Evolutionary conservation across 2,797 vertebrate genomes (phyloP).

Genomic region (Mormyrops boulengeri): DNA sequence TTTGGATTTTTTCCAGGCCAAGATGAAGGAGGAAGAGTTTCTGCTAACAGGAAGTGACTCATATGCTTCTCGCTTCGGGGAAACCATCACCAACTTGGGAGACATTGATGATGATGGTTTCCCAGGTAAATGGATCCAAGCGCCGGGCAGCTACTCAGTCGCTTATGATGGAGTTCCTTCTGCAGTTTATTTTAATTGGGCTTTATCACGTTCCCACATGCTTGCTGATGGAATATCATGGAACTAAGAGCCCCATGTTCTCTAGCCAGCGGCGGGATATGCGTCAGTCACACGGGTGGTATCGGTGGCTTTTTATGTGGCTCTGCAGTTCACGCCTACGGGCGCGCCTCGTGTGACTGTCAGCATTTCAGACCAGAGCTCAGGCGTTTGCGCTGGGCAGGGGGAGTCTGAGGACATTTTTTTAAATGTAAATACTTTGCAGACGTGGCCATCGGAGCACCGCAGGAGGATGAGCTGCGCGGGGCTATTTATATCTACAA

Average conservation of each 20-base stretch:
- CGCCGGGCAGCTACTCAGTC: neutral
- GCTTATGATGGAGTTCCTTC: neutral
- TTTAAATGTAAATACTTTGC: slow-evolving; percentile 26
- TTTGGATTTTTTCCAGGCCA: slow-evolving; percentile 47
- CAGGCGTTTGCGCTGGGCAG: neutral
- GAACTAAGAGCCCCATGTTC: neutral
- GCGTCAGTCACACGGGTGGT: neutral
- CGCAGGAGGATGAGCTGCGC: slow-evolving; percentile 82
- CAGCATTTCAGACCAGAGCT: too few species aligned
- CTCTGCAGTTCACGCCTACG: neutral
- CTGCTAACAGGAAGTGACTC: slow-evolving; percentile 71
- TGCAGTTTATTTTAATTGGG: neutral
- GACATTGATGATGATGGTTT: slow-evolving; percentile 92
- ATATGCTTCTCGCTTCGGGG: slow-evolving; percentile 84
- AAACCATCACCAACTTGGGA: slow-evolving; percentile 79
- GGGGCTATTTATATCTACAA: slow-evolving; percentile 95
- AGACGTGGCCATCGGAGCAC: slow-evolving; percentile 92
- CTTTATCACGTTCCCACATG: neutral
- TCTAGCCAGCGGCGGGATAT: neutral
- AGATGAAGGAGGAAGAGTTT: slow-evolving; percentile 68
- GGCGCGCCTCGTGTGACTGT: neutral
- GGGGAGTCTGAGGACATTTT: neutral
- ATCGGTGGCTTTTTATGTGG: neutral
- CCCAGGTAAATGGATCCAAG: slow-evolving; percentile 62
- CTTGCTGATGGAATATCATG: neutral